Base-by-base conservation (phyloP, 2,113 vertebrate genomes). In the Psephotus haematonotus region DNA sequence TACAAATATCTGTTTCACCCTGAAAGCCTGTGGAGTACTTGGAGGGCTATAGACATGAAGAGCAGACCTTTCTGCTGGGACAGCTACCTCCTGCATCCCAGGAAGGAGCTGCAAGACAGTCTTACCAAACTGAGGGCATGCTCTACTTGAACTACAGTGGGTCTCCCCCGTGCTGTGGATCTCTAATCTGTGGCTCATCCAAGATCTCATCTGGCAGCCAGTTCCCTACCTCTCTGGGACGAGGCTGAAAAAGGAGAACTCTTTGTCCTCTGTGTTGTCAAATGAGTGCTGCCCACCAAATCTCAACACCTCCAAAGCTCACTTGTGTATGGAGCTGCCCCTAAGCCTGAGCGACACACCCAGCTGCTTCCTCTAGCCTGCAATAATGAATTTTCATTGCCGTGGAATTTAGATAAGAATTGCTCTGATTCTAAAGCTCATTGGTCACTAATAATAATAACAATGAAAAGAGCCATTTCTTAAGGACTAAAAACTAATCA, bases 401-500 rank as follows among this genome's bases (percentile, higher is more conserved):
- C 19, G 59, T 28, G 81, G 92, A 95, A 94, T 95, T 93, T 92
- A 94, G 47, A 80, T 88, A 62, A 84, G 78, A 95, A 95, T 96
- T 95, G 89, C 79, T 95, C 84, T 52, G 68, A 86, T 90, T 96
- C 89, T 90, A 95, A 96, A 97, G 76, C 87, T 91, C 68, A 74
- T 86, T 75, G 87, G 71, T 62, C 77, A 52, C 82, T 90, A 80
- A 59, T 90, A 96, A 95, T 86, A 96, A 96, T 72, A 94, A 87
- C 80, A 93, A 95, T 52, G 88, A 93, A 95, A 91, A 82, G 72
- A 72, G 18, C 39, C 64, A 59, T 96, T 97, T 92, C 93, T 77
- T 83, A 91, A 97, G 92, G 81, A 76, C 29, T 69, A n/a, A 95
- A 96, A 97, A 96, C 74, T 95, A 95, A 97, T 90, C 80, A 77